phyloP scores from a whole-genome alignment of 2,113 vertebrate genomes.

The Oryzias celebensis region DNA sequence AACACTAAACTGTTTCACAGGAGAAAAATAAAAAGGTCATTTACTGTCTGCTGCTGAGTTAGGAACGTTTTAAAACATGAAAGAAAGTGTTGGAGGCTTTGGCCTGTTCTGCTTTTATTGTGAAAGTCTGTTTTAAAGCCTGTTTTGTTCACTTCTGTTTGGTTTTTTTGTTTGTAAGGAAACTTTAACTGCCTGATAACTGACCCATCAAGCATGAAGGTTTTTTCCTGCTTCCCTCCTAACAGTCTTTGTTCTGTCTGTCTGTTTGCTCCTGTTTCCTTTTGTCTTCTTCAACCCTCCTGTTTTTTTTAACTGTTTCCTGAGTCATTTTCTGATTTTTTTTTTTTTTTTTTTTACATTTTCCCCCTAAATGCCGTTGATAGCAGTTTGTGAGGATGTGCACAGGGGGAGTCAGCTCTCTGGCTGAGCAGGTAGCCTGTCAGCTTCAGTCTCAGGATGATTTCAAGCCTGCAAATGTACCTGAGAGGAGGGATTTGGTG shows the following conservation, averaged over 20 bases:
- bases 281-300: not conserved
- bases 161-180: no score
- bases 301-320: slow-evolving; percentile 10
- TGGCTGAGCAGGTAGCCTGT: slow-evolving; percentile 97
- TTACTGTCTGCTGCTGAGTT: no score
- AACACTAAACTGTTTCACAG: not conserved
- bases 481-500: slow-evolving; percentile 96
- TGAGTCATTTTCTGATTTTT: slow-evolving; percentile 8
- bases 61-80: no score
- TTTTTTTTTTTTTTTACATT: slow-evolving; percentile 10
- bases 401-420: slow-evolving; percentile 93
- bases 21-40: not conserved
- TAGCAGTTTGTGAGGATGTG: slow-evolving; percentile 97
- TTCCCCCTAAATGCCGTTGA: slow-evolving; percentile 38
- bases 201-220: no score
- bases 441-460: slow-evolving; percentile 92
- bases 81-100: no score
- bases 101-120: no score
- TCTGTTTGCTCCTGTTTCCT: slow-evolving; percentile 15
- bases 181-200: no score
- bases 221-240: no score
- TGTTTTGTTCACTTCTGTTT: no score
- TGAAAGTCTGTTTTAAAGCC: no score
- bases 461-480: slow-evolving; percentile 79
- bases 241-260: not conserved